Evolutionary conservation across 2,888 invertebrate species (phyloP), one percentile per base, ranked within the genome.

Genomic region (Ypsolopha scabrella): DNA sequence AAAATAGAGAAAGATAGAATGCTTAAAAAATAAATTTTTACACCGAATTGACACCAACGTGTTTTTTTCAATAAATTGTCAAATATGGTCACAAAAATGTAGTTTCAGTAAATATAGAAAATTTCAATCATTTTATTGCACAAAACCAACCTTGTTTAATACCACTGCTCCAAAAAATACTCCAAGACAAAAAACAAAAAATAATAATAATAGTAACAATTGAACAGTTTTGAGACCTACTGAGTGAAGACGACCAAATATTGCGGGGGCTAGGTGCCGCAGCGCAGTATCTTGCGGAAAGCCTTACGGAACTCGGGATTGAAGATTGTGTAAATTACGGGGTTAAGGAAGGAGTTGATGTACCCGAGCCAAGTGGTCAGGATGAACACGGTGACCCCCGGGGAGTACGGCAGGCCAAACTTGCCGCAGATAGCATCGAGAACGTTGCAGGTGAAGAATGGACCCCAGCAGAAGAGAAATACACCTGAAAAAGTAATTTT

Each of bases 261-360:
- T 53, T 81, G 78, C 61, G 67, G 68, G 65, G 79, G 82, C 83
- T 87, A 86, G 73, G 86, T 80, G 55, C 90, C 91, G 64, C 93
- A 87, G 55, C 90, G 89, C 85, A 98, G 92, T 60, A 98, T 91
- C 80, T 96, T 97, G 71, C 97, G 94, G 87, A 99, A 99, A 51
- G 99, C 99, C 88, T 98, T 97, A 59, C 99, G 90, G 87, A 99
- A 99, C 78, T 99, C 99, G 0, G 96, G 96, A 87, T 98, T 98
- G 83, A 97, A 95, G 70, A 96, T 96, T 54, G 96, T 96, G 77
- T 97, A 97, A 68, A 97, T 97, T 61, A 97, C 93, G 8, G 97
- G 97, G 83, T 96, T 96, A 55, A 95, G 93, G 73, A 95, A 95
- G 65, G 94, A 94, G 83, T 97, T 99, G 89, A 99, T 97, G 86